These are phyloP conservation scores for Parambassis ranga DNA, from an alignment of 2,797 vertebrate genomes.

Conservation along the genomic window DNA sequence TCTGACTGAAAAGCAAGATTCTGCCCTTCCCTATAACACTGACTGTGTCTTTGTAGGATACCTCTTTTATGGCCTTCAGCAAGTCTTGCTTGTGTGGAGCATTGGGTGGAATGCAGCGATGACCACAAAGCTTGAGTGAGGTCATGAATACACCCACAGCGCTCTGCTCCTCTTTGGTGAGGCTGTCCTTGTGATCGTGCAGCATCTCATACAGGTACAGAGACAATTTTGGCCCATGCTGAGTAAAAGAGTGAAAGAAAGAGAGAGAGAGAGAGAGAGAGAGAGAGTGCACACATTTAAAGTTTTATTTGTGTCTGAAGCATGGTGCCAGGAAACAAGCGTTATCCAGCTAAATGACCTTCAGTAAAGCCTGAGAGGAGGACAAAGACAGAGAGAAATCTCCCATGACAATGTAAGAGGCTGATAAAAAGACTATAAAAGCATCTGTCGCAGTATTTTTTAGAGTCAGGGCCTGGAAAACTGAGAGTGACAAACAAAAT, in stretches of 20 bases:
- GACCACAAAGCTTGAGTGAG: slow-evolving; percentile 88
- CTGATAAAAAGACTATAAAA: slow-evolving; percentile 6
- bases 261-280: neutral
- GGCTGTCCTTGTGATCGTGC: slow-evolving; percentile 85
- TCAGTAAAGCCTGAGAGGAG: slow-evolving; percentile 1
- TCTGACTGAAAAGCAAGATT: neutral
- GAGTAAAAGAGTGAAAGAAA: neutral
- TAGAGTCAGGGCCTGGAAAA: neutral
- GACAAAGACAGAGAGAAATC: neutral
- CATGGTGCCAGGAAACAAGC: neutral
- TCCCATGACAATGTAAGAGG: neutral
- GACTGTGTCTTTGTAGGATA: slow-evolving; percentile 36
- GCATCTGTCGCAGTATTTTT: slow-evolving; percentile 20
- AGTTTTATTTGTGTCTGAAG: neutral
- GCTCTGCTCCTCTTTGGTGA: slow-evolving; percentile 86
- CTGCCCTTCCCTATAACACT: neutral
- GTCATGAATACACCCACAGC: slow-evolving; percentile 86
- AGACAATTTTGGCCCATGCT: slow-evolving; percentile 95
- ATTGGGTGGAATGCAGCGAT: slow-evolving; percentile 88
- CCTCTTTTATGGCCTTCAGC: slow-evolving; percentile 90
- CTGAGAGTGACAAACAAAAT: neutral
- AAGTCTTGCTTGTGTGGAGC: slow-evolving; percentile 87
- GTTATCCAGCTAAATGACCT: neutral
- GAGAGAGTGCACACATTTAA: neutral
- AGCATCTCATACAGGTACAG: slow-evolving; percentile 93